Conservation (phyloP, 1,140 invertebrate species). For the Zaprionus vittiger region DNA sequence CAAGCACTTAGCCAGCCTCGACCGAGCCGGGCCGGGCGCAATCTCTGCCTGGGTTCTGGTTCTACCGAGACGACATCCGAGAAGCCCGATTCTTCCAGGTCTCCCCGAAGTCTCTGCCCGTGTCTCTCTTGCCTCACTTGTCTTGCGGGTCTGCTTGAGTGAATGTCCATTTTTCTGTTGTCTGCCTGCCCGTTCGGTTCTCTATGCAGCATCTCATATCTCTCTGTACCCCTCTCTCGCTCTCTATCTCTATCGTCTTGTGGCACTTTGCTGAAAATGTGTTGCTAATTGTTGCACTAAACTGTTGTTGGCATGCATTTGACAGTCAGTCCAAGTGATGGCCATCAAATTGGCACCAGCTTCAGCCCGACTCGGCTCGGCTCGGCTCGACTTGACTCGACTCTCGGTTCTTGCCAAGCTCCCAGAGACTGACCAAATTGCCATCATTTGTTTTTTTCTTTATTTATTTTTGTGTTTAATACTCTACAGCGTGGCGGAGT, state of each 20-base stretch:
- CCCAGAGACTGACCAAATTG: conserved; percentile 15
- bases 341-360: conserved; percentile 55
- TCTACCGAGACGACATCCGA: conserved; percentile 10
- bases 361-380: not conserved
- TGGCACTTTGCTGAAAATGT: conserved; percentile 75
- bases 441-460: conserved; percentile 19
- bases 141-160: not conserved
- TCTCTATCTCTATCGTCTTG: conserved; percentile 15
- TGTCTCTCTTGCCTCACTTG: not conserved
- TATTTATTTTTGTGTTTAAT: conserved; percentile 22
- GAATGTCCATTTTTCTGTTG: conserved; percentile 27
- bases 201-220: not conserved
- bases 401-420: not conserved
- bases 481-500: not conserved
- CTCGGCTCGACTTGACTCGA: not conserved
- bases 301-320: conserved; percentile 82
- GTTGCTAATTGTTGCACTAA: conserved; percentile 80
- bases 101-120: too few species aligned
- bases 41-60: conserved; percentile 22
- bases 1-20: conserved; percentile 41
- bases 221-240: not conserved
- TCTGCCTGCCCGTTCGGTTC: not conserved
- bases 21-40: not conserved
- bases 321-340: conserved; percentile 68
- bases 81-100: not conserved